Evolutionary conservation across 2,113 vertebrate genomes (phyloP).

Genomic region (Percopsis transmontana): DNA sequence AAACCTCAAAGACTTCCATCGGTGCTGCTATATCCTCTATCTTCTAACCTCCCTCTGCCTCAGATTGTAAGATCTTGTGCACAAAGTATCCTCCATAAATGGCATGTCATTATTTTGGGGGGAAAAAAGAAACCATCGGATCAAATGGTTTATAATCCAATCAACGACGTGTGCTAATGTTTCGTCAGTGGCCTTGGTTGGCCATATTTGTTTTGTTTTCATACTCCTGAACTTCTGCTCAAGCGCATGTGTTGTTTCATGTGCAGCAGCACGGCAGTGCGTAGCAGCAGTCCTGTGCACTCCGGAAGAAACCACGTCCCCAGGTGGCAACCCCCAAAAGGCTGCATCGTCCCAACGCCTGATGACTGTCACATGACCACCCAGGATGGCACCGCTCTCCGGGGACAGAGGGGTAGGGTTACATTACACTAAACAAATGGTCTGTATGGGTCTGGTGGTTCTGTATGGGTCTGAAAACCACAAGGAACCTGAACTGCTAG

Average conservation of each 20-base stretch:
- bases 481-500: conserved; percentile 8
- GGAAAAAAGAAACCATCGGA: no score
- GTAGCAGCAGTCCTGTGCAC: conserved; percentile 9
- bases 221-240: background rate
- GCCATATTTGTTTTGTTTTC: no score
- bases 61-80: no score
- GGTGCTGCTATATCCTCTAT: conserved; percentile 16
- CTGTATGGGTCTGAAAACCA: conserved; percentile 20
- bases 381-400: conserved; percentile 33
- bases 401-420: conserved; percentile 11
- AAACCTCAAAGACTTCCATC: conserved; percentile 50
- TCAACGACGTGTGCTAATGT: no score
- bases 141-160: no score
- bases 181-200: no score
- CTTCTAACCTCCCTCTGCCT: background rate
- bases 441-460: background rate
- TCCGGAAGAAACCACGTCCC: background rate
- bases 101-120: background rate
- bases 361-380: conserved; percentile 51
- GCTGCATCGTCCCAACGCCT: conserved; percentile 28
- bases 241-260: conserved; percentile 35
- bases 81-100: background rate
- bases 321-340: conserved; percentile 1
- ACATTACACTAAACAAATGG: conserved; percentile 49
- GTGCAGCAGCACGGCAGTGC: conserved; percentile 32